Evolutionary conservation across 2,113 vertebrate species (phyloP), one percentile per base, ranked within the genome.

Genomic region (Baryphthengus martii): DNA sequence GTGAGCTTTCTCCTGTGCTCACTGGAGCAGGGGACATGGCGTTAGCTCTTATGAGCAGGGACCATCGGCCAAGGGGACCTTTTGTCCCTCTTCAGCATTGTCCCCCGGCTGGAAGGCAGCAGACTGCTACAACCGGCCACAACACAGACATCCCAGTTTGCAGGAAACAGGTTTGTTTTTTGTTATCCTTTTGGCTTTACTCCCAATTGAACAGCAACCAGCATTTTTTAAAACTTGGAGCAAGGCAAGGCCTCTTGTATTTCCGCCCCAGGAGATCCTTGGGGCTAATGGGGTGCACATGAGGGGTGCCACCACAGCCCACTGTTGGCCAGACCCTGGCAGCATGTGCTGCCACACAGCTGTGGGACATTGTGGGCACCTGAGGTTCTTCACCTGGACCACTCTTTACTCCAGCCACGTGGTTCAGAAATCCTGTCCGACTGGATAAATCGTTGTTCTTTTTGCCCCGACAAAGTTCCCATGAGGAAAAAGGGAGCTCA

Each of bases 111-210:
- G 67, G 50, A 90, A 83, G 59, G 55, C 78, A 85, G 79, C 50
- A 81, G 65, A 21, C 90, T 97, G 76, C 89, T 85, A 18, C 49
- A 82, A 33, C 61, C 3, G 13, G 44, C 76, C 86, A 53, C 49
- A 56, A 31, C 35, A 11, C 23, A 86, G 59, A 47, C 76, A 90
- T 84, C 80, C 68, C 50, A 71, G 42, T 59, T 42, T 67, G 63
- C 89, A 95, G 91, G 86, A 95, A 96, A 47, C 91, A 95, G 76
- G 91, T 95, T 96, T 96, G 93, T 17, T 86, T 95, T 95, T 93
- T 93, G 94, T 95, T 95, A 93, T 93, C 56, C 91, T 65, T 87
- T 87, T 96, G 96, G 96, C 91, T 95, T 87, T 55, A 11, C 33
- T 96, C 93, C 93, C 86, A 85, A 13, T 72, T 96, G 94, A 97